Percentiles rank a stretch among this genome's conserved stretches.
These are phyloP conservation scores for Eira barbara DNA, from an alignment of 2,113 vertebrate genomes.

Conservation along the genomic window DNA sequence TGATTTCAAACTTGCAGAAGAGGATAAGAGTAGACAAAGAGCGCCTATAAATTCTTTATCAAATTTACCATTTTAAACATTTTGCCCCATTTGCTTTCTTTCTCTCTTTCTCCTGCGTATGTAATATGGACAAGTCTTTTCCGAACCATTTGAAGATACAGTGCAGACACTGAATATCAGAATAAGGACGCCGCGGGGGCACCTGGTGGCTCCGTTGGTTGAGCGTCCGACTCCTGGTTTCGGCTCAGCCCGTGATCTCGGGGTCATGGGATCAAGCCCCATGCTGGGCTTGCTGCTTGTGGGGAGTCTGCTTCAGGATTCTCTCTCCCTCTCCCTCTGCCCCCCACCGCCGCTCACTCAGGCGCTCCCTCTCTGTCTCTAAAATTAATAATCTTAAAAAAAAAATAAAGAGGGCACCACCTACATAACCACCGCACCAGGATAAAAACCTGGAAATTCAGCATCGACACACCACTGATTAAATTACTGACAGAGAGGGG, in stretches of 20 bases:
- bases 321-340: not conserved
- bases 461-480: not conserved
- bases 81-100: not conserved
- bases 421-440: not conserved
- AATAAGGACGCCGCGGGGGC: not conserved
- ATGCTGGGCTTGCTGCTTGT: not conserved
- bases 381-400: not conserved
- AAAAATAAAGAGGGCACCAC: no score
- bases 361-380: not conserved
- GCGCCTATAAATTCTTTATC: not conserved
- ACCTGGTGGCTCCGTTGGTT: not conserved
- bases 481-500: not conserved
- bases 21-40: not conserved
- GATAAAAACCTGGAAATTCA: not conserved
- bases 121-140: not conserved
- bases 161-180: not conserved
- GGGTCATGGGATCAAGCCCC: not conserved
- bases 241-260: not conserved
- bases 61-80: not conserved
- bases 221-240: not conserved
- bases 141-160: not conserved
- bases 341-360: not conserved
- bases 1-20: not conserved
- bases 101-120: not conserved
- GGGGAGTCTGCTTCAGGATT: not conserved